Base-by-base conservation (phyloP, 2,888 invertebrate genomes). In the Chrysina gloriosa region DNA sequence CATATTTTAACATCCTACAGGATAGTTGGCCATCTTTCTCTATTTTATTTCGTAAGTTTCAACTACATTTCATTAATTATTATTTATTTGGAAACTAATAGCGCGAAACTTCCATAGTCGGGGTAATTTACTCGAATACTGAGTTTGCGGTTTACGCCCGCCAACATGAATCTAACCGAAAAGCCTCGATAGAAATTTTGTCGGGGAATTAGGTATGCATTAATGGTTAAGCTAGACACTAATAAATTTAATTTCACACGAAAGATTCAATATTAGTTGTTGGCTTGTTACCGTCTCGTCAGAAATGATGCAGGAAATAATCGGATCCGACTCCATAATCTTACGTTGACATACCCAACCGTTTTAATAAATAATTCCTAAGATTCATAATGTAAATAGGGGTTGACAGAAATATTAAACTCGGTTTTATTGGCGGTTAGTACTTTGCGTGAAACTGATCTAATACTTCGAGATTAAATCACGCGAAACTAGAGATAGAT, bases 251-350 rank as follows among this genome's bases (percentile, higher is more conserved):
- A 25, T 48, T 48, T 48, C 23, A 11, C 14, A 25, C 25, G 11
- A 5, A 48, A 48, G 48, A 27, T 48, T 48, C 48, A 6, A 27
- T 48, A 48, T 48, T 25, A 48, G 48, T 25, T 14, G 48, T 9
- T 23, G 6, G 6, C 25, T 48, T 25, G 25, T 45, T 45, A 39
- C 48, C 9, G 23, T 21, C 9, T 23, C 7, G 25, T n/a, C 48
- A 23, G 6, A 23, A 23, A 6, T 21, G 25, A 21, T 23, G 25
- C 9, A 23, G 48, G 25, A 27, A 25, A 48, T 48, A 48, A 48
- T 48, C 27, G 6, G 5, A n/a, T 48, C 25, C 25, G 23, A 9
- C 23, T 48, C 5, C 9, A n/a, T 48, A 25, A 21, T 5, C 11
- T 23, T 16, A 45, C 25, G 6, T 48, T 48, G 23, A 9, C 48